Percentiles rank a stretch among this genome's conserved stretches.
Conservation (phyloP, 2,113 vertebrate species). For the Megaleporinus macrocephalus region DNA sequence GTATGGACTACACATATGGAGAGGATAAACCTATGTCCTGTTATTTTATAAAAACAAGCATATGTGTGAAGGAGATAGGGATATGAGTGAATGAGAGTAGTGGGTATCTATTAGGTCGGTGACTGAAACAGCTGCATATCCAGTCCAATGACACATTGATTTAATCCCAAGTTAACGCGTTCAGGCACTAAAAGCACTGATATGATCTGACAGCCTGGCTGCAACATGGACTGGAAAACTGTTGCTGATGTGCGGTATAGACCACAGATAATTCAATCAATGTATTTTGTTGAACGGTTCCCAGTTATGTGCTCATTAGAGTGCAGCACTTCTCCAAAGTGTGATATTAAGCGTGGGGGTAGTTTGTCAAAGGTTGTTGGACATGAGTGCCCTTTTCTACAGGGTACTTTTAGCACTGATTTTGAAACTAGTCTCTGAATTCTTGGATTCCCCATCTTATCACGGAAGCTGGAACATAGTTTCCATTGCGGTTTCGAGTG, state of each 20-base stretch:
- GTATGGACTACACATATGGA: not conserved
- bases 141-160: constrained; percentile 23
- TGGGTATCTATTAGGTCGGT: constrained; percentile 23
- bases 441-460: not conserved
- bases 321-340: not conserved
- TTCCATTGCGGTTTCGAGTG: not conserved
- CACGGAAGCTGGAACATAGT: not conserved
- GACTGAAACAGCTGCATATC: not conserved
- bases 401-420: not conserved
- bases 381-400: not conserved
- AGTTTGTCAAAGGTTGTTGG: not conserved
- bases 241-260: not conserved
- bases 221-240: not conserved
- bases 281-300: not conserved
- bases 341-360: not conserved
- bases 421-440: not conserved
- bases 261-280: not conserved
- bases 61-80: not conserved
- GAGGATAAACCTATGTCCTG: not conserved
- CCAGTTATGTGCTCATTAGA: not conserved
- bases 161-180: not conserved
- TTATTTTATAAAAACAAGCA: not conserved
- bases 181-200: constrained; percentile 30
- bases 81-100: not conserved
- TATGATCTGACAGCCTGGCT: constrained; percentile 28